phyloP scores from a whole-genome alignment of 2,888 invertebrate genomes.

The Chymomyza fuscimana region DNA sequence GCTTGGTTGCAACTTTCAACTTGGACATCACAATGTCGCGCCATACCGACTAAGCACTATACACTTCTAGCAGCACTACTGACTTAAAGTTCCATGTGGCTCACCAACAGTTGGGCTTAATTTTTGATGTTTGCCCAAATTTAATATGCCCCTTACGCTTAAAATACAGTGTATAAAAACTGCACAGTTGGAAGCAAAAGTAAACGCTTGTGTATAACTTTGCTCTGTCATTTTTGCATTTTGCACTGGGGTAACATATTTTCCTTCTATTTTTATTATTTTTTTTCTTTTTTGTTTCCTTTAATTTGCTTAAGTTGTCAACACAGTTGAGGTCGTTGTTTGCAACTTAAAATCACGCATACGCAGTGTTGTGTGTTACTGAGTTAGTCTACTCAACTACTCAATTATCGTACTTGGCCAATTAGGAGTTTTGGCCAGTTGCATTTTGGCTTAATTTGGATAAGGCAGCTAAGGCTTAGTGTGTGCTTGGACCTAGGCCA shows the following conservation, averaged over 20 bases:
- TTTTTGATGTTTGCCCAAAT: no score
- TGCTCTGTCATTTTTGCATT: conserved; percentile 59
- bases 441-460: neutral
- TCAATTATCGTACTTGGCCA: neutral
- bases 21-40: conserved; percentile 21
- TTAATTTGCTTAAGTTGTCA: conserved; percentile 58
- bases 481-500: neutral
- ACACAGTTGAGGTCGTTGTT: conserved; percentile 1
- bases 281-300: conserved; percentile 26
- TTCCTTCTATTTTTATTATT: conserved; percentile 13
- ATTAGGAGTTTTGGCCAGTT: neutral
- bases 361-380: conserved; percentile 29
- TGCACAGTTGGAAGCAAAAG: conserved; percentile 25
- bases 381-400: neutral
- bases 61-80: no score
- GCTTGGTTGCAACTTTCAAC: conserved; percentile 46
- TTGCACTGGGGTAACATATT: conserved; percentile 21
- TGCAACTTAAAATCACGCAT: conserved; percentile 31
- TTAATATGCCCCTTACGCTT: no score
- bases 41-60: no score
- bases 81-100: no score
- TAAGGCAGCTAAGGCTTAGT: neutral
- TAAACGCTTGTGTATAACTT: conserved; percentile 40
- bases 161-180: neutral
- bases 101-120: no score